A percentile compares a stretch with the other conserved stretches of the same genome.
Evolutionary conservation across 2,113 vertebrate genomes (phyloP).

Genomic region (Pomatostomus ruficeps): DNA sequence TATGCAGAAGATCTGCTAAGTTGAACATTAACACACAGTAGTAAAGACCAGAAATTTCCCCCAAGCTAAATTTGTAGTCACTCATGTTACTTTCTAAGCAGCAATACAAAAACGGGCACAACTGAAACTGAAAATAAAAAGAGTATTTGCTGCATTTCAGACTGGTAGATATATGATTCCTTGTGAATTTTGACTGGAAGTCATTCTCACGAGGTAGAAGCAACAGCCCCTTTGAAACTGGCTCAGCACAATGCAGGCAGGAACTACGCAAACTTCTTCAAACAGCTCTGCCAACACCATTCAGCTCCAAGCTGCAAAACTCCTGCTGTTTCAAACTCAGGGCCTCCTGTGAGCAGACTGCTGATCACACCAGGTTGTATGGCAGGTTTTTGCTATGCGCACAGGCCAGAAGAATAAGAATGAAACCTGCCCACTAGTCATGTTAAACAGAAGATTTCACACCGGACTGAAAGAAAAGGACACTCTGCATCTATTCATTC

Average conservation of each 20-base stretch:
- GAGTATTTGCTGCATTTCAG: not conserved
- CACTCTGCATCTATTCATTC: not conserved
- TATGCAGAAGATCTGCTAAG: not conserved
- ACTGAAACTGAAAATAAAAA: not conserved
- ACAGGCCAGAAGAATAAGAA: not conserved
- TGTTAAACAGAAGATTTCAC: not conserved
- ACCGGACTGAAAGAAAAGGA: not conserved
- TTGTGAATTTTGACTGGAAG: constrained; percentile 26
- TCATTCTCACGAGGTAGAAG: constrained; percentile 17
- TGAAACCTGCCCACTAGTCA: not conserved
- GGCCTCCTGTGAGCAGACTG: constrained; percentile 35
- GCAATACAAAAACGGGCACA: not conserved
- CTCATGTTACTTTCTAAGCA: not conserved
- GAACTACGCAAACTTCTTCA: constrained; percentile 31
- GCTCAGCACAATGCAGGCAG: constrained; percentile 6
- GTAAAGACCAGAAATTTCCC: not conserved
- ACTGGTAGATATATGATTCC: constrained; percentile 1
- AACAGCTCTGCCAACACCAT: constrained; percentile 46
- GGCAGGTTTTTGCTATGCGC: not conserved
- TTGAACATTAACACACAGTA: not conserved
- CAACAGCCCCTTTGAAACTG: not conserved
- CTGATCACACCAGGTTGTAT: not conserved
- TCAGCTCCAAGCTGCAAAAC: constrained; percentile 2
- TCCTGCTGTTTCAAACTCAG: constrained; percentile 6
- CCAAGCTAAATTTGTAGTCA: not conserved